Conservation (phyloP, 2,888 invertebrate genomes). For the Cataglyphis livida region DNA sequence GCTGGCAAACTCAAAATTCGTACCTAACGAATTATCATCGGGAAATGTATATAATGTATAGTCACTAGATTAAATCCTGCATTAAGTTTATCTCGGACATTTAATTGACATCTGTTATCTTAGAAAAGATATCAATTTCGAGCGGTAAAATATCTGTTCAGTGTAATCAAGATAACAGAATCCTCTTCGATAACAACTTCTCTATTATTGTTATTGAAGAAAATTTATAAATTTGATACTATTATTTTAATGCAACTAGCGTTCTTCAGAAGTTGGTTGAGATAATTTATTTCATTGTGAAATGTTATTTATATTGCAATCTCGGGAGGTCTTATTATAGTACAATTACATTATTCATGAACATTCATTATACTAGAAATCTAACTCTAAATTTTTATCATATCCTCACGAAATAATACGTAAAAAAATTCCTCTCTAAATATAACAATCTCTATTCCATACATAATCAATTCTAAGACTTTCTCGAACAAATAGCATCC, state of each 20-base stretch:
- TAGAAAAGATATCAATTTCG: conserved; percentile 13
- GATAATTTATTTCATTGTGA: neutral
- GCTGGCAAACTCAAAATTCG: conserved; percentile 21
- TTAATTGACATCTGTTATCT: neutral
- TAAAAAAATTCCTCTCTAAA: neutral
- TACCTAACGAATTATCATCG: neutral
- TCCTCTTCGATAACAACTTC: neutral
- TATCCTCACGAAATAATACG: neutral
- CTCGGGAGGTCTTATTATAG: neutral
- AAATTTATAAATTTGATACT: neutral
- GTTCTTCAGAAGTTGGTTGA: neutral
- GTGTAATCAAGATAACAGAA: neutral
- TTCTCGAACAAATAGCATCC: neutral
- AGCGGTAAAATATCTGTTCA: neutral
- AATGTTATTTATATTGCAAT: conserved; percentile 5
- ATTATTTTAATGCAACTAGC: neutral
- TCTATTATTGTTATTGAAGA: neutral
- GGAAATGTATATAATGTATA: conserved; percentile 1
- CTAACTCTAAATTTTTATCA: conserved; percentile 1
- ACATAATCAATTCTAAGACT: neutral
- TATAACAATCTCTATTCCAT: neutral
- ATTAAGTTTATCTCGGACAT: conserved; percentile 1
- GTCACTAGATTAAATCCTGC: conserved; percentile 14
- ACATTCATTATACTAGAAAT: neutral
- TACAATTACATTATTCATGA: neutral